These are phyloP conservation scores for Scopus umbretta DNA, from an alignment of 2,113 vertebrate genomes.

Conservation along the genomic window DNA sequence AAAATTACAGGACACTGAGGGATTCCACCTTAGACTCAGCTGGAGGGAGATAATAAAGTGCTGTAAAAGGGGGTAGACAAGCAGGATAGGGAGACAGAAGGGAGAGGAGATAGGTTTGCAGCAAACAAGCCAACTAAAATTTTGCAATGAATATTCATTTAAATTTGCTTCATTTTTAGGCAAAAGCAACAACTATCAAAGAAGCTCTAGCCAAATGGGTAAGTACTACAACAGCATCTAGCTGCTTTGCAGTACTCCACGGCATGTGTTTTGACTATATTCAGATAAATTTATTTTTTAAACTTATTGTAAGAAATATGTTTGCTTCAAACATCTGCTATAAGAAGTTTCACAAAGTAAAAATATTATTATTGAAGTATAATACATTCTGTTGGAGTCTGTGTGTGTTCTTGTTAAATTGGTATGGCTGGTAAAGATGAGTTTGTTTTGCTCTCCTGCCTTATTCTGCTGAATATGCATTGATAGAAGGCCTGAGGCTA, in stretches of 20 bases:
- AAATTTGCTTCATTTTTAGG: slow-evolving; percentile 71
- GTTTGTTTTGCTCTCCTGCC: neutral
- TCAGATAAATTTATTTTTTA: neutral
- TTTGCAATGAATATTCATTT: neutral
- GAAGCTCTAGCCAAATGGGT: slow-evolving; percentile 92
- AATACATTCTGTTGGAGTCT: neutral
- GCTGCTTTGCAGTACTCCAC: neutral
- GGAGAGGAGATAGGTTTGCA: neutral
- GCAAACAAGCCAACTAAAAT: neutral
- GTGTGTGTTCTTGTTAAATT: neutral
- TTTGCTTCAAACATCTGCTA: neutral
- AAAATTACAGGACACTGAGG: neutral
- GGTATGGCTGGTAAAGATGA: neutral
- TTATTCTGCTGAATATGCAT: neutral
- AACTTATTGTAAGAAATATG: neutral
- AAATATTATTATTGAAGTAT: neutral
- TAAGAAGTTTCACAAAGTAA: neutral
- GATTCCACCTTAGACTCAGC: neutral
- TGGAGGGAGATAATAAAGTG: neutral
- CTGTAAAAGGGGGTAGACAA: neutral
- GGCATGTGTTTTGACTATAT: neutral
- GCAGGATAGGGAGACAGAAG: neutral
- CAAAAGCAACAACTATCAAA: slow-evolving; percentile 91
- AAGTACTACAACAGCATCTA: slow-evolving; percentile 57
- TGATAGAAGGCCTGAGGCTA: neutral